Conservation (phyloP, 2,797 vertebrate genomes). For the Cottoperca gobio region DNA sequence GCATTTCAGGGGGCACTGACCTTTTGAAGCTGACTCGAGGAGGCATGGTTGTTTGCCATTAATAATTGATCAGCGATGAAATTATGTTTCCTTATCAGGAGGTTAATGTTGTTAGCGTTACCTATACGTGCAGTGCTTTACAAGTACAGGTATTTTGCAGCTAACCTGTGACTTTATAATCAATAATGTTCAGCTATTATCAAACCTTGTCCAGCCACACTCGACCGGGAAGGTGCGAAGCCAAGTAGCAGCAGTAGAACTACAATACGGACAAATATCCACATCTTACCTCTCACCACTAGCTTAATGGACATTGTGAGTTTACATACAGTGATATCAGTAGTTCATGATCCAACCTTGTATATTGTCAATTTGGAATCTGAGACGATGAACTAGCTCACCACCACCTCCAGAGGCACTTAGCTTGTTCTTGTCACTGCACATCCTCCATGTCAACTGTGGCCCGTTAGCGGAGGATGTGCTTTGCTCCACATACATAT, state of each 20-base stretch:
- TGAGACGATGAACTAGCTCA: conserved; percentile 18
- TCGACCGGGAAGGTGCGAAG: background rate
- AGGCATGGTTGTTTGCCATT: conserved; percentile 12
- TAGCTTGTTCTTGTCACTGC: conserved; percentile 24
- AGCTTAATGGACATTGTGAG: conserved; percentile 27
- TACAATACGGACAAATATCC: too few relatives aligned
- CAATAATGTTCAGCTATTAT: background rate
- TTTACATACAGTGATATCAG: conserved; percentile 53
- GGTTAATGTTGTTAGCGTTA: conserved; percentile 10
- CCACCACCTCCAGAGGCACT: conserved; percentile 45
- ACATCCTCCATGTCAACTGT: conserved; percentile 49
- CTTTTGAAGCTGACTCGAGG: conserved; percentile 24
- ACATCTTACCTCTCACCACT: background rate
- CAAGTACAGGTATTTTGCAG: background rate
- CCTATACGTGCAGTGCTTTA: background rate
- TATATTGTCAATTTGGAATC: conserved; percentile 52
- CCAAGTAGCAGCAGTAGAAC: background rate
- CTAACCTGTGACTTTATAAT: background rate
- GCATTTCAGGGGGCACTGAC: background rate
- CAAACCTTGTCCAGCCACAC: background rate
- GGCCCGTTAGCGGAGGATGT: conserved; percentile 48
- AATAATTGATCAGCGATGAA: conserved; percentile 36
- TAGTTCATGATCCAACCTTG: conserved; percentile 63
- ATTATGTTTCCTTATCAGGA: conserved; percentile 21
- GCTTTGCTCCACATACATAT: conserved; percentile 54